Evolutionary conservation across 2,888 invertebrate genomes (phyloP).

Genomic region (Beris chalybata): DNA sequence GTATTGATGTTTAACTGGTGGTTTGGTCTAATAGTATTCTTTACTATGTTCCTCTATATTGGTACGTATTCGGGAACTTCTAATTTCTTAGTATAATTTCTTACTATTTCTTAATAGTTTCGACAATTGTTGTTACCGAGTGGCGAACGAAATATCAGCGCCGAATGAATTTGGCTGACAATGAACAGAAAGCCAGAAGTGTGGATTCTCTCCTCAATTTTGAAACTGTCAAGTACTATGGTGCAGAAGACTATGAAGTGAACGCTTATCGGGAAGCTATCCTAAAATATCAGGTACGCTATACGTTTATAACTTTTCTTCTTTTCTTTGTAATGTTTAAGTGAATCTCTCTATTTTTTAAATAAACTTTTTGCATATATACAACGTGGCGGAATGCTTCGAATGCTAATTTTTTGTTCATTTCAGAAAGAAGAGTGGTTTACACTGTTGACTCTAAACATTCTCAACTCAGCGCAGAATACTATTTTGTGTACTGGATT

Average conservation of each 20-base stretch:
- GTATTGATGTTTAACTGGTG: slow-evolving; percentile 84
- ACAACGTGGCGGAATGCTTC: no score
- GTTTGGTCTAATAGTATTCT: slow-evolving; percentile 94
- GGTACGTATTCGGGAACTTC: slow-evolving; percentile 58
- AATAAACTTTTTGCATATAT: not conserved
- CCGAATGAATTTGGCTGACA: slow-evolving; percentile 92
- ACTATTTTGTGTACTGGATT: slow-evolving; percentile 84
- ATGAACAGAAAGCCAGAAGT: slow-evolving; percentile 85
- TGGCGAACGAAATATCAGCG: slow-evolving; percentile 96
- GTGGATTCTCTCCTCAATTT: slow-evolving; percentile 97
- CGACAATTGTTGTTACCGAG: slow-evolving; percentile 90
- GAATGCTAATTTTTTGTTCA: slow-evolving; percentile 36
- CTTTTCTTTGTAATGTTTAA: no score
- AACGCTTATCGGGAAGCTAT: slow-evolving; percentile 83
- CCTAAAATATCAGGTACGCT: slow-evolving; percentile 70
- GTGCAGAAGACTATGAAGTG: slow-evolving; percentile 91
- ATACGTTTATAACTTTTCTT: no score
- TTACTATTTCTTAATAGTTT: slow-evolving; percentile 59
- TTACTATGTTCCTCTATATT: slow-evolving; percentile 91
- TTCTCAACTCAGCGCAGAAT: slow-evolving; percentile 91
- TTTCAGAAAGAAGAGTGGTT: slow-evolving; percentile 86
- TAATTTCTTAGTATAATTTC: slow-evolving; percentile 29
- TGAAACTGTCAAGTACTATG: slow-evolving; percentile 98
- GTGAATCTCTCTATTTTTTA: slow-evolving; percentile 46
- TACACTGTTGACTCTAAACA: slow-evolving; percentile 79